Percentiles rank a stretch among this genome's conserved stretches.
phyloP scores from a whole-genome alignment of 1,140 invertebrate species.

The Oncopeltus fasciatus region DNA sequence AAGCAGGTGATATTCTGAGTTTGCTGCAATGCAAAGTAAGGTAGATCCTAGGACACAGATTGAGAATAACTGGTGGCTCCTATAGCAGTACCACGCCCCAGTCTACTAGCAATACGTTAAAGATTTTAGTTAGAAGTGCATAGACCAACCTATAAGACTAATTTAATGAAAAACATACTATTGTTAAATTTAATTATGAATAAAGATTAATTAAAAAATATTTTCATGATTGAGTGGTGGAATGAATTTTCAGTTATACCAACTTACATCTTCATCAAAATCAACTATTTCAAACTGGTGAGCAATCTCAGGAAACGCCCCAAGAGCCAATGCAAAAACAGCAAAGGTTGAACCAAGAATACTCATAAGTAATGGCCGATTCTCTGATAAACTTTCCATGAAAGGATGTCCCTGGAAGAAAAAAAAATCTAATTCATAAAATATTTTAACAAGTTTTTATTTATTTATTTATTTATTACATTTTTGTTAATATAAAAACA shows the following conservation, averaged over 20 bases:
- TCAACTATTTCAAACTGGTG: constrained; percentile 78
- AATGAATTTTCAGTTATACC: too few species aligned
- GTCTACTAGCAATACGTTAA: too few species aligned
- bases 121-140: not conserved
- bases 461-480: too few species aligned
- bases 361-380: constrained; percentile 83
- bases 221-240: too few species aligned
- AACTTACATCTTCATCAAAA: constrained; percentile 65
- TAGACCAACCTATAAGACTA: not conserved
- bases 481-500: too few species aligned
- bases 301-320: constrained; percentile 60
- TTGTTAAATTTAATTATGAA: not conserved
- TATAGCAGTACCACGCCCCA: too few species aligned
- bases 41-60: too few species aligned
- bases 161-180: not conserved
- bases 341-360: constrained; percentile 55
- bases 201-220: not conserved
- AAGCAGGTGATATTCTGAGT: too few species aligned
- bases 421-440: too few species aligned
- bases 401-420: constrained; percentile 80
- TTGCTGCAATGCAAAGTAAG: too few species aligned
- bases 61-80: too few species aligned
- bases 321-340: constrained; percentile 61
- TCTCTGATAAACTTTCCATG: constrained; percentile 90
- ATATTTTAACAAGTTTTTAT: too few species aligned